Base-by-base conservation (phyloP, 2,113 vertebrate genomes). In the Pomatorhinus ruficollis region DNA sequence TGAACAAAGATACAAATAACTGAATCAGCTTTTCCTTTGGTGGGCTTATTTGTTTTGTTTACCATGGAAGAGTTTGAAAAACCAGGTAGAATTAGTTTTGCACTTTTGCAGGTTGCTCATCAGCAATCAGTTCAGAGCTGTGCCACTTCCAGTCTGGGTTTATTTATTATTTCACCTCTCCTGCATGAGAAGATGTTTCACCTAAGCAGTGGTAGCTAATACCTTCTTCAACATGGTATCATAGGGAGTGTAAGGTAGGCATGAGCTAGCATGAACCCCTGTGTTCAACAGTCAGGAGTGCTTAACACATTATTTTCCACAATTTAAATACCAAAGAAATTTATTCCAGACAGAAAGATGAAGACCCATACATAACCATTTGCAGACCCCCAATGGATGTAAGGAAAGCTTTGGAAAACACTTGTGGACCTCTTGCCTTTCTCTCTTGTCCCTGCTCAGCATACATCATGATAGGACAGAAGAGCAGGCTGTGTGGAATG, bases 361-460 rank as follows among this genome's bases (percentile, higher is more conserved):
- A 56, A 92, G 42, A 81, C 11, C 6, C 10, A 12, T 31, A 23
- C 10, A 6, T 69, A 71, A 40, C 7, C 21, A 53, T 28, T 72
- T 83, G 28, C 28, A 83, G 31, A 33, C 3, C 19, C 14, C 15
- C 30, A 72, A 3, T 15, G 25, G 30, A 50, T 45, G 2, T 7
- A 47, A 52, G 16, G 49, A 88, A 83, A 80, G 15, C 33, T 50
- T 30, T 47, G 35, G 23, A 75, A 66, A 88, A 71, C 2, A 27
- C 64, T 89, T 70, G 35, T 13, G 14, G 9, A 11, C 42, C 6
- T 65, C 47, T 72, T 44, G 8, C 23, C 25, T 35, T 45, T 86
- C 9, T 59, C 25, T 39, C 33, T 56, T 50, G 6, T 27, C 42
- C 15, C 8, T 78, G 56, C 12, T 69, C 14, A 0, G 27, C 0